These are phyloP conservation scores for fruit fly (Drosophila melanogaster) DNA, from an alignment of 1,140 invertebrate genomes.

Conservation along the genomic window Release_6_plus_ISO1_MT NC_004354.4:4795001-4795500, in stretches of 20 bases:
- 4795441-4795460: neutral
- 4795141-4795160: constrained; percentile 46
- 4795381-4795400: constrained; percentile 15
- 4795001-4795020: constrained; percentile 2
- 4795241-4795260: constrained; percentile 71
- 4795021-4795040: neutral
- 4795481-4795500: constrained; percentile 18
- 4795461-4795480: neutral
- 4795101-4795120: constrained; percentile 81
- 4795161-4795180: constrained; percentile 63
- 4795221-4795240: constrained; percentile 43
- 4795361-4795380: constrained; percentile 14
- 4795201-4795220: constrained; percentile 1
- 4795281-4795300: constrained; percentile 83
- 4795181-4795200: constrained; percentile 24
- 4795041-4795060: neutral
- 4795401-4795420: neutral
- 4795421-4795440: too few relatives aligned
- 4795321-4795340: constrained; percentile 41
- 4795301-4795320: constrained; percentile 72
- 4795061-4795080: constrained; percentile 20
- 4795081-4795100: constrained; percentile 79
- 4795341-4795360: constrained; percentile 64
- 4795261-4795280: constrained; percentile 80
- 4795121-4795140: constrained; percentile 66